Base-by-base conservation (phyloP, 2,888 invertebrate genomes). In the Hyposoter didymator region DNA sequence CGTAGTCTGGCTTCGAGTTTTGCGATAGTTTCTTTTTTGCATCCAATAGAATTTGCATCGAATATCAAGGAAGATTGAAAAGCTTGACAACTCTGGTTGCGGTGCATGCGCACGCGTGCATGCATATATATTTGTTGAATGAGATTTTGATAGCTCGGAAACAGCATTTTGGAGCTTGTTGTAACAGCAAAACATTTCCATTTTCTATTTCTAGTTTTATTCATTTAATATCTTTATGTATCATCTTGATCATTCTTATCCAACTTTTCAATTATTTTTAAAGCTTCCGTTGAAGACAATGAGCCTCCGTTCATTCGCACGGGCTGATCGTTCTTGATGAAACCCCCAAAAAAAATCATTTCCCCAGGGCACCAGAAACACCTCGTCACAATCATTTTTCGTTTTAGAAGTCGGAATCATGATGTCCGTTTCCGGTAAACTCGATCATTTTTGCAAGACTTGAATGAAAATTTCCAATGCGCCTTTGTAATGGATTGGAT, bases 391-490 rank as follows among this genome's bases (percentile, higher is more conserved):
- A 19, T 43, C 32, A 59, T 39, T 28, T 35, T 74, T 66, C 39
- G 32, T 32, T 47, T 74, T 10, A 22, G 4, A 74, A 64, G 64
- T 49, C 10, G 64, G 22, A 52, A 43, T 64, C 64, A 19, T 55
- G 17, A 19, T 52, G 17, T 14, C 35, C 19, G 39, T 35, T 45
- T 32, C 47, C 70, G 47, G 49, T 17, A 19, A 19, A 66, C 73
- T 28, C 39, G 19, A 73, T 47, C 45, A 39, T 59, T 14, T 5
- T 28, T 59, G 4, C 28, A 6, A 59, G 66, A 85, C 69, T 79
- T 39, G 72, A 59, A 32, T 35, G 12, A 78, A 85, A 76, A 85
- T 84, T 78, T 84, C 79, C 76, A 59, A 10, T 12, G 10, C 0
- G 19, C 8, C 22, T 28, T 14, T 59, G 14, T 59, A 14, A 28